Conservation (phyloP, 1,140 invertebrate genomes). For the Drosophila busckii region DNA sequence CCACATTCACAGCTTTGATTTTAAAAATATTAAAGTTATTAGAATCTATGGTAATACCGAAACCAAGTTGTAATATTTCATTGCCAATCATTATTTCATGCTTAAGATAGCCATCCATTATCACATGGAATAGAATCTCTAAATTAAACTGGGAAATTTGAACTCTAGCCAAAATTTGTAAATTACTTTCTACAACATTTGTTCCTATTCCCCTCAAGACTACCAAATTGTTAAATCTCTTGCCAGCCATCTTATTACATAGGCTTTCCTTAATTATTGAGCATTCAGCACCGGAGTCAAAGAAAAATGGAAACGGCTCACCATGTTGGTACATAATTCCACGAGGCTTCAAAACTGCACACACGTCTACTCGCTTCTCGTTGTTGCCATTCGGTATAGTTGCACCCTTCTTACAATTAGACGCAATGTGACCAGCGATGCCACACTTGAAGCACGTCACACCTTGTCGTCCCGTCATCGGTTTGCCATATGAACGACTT, state of each 20-base stretch:
- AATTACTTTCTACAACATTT: conserved; percentile 6
- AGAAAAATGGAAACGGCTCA: neutral
- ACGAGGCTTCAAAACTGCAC: neutral
- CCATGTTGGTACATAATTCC: neutral
- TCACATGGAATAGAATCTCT: conserved; percentile 7
- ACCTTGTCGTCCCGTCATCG: neutral
- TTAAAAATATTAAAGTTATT: neutral
- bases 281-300: neutral
- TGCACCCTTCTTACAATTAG: conserved; percentile 1
- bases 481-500: neutral
- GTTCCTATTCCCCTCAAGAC: neutral
- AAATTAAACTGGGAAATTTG: conserved; percentile 12
- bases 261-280: conserved; percentile 1
- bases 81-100: conserved; percentile 16
- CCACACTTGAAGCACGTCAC: neutral
- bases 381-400: neutral
- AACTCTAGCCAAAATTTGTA: conserved; percentile 1
- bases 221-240: neutral
- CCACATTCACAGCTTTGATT: neutral
- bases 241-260: neutral
- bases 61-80: conserved; percentile 10
- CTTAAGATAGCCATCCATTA: neutral
- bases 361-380: conserved; percentile 6
- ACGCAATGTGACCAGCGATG: neutral
- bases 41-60: neutral